Conservation (phyloP, 1,140 invertebrate genomes). For the Pogonomyrmex californicus region DNA sequence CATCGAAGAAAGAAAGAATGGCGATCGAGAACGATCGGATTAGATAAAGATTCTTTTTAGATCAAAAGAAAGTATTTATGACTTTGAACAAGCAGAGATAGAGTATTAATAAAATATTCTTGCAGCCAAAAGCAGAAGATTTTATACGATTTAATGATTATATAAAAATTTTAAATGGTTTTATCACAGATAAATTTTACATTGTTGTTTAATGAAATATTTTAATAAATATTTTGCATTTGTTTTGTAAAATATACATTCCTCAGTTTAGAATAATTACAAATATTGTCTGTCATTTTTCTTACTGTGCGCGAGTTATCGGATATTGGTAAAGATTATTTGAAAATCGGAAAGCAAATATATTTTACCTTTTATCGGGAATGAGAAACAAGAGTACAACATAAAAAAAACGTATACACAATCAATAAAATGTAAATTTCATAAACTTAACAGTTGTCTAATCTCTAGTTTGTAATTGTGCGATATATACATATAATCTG, state of each 20-base stretch:
- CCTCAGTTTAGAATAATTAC: not conserved
- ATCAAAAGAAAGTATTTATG: slow-evolving; percentile 26
- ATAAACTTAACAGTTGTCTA: not conserved
- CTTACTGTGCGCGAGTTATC: not conserved
- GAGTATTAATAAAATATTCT: not conserved
- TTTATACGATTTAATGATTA: slow-evolving; percentile 5
- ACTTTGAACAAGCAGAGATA: slow-evolving; percentile 12
- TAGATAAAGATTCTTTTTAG: not conserved
- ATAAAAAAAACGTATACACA: not conserved
- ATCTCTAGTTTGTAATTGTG: not conserved
- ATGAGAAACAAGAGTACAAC: slow-evolving; percentile 2
- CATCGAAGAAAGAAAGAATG: not conserved
- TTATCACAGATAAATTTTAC: not conserved
- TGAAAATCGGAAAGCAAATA: not conserved
- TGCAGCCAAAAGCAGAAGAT: not conserved
- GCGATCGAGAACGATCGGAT: slow-evolving; percentile 4
- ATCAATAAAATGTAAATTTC: not conserved
- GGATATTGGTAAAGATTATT: not conserved
- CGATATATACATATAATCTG: not conserved
- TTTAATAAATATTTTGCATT: not conserved
- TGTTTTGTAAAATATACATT: not conserved
- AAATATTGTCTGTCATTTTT: not conserved
- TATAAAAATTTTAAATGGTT: not conserved
- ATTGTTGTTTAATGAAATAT: not conserved
- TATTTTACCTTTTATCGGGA: not conserved